Evolutionary conservation across 2,888 invertebrate species (phyloP).

Genomic region (Gandaritis pyraliata): DNA sequence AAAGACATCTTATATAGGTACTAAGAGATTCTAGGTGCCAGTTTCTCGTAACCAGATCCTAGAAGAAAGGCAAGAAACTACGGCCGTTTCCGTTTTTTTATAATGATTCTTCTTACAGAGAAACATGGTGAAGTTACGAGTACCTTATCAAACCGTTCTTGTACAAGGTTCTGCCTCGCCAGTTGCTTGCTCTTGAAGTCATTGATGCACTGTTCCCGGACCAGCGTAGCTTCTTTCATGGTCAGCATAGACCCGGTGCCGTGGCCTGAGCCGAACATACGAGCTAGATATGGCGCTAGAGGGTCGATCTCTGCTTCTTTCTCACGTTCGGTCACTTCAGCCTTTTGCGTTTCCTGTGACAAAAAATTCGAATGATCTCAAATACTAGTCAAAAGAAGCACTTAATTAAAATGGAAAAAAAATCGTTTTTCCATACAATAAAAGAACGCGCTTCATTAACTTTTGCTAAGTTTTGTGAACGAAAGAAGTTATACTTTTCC

Average conservation of each 20-base stretch:
- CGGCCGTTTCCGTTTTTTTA: too few relatives aligned
- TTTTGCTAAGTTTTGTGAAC: too few relatives aligned
- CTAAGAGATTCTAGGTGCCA: too few relatives aligned
- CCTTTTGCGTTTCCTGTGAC: conserved; percentile 76
- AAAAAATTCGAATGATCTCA: not conserved
- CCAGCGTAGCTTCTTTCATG: conserved; percentile 73
- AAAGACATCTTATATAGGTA: not conserved
- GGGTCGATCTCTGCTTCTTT: conserved; percentile 86
- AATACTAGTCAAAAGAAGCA: too few relatives aligned
- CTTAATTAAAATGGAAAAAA: too few relatives aligned
- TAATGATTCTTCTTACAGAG: too few relatives aligned
- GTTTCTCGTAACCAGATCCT: too few relatives aligned
- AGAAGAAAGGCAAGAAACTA: too few relatives aligned
- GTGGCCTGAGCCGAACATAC: conserved; percentile 79
- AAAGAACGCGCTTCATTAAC: not conserved
- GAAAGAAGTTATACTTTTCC: too few relatives aligned
- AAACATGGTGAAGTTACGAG: too few relatives aligned
- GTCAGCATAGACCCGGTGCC: conserved; percentile 71
- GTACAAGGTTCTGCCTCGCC: conserved; percentile 86
- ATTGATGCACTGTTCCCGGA: conserved; percentile 85
- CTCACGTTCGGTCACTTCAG: conserved; percentile 83
- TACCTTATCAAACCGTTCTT: conserved; percentile 87
- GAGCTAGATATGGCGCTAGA: conserved; percentile 86
- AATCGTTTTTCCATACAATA: not conserved
- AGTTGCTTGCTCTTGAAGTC: conserved; percentile 87